These are phyloP conservation scores for Oncorhynchus tshawytscha DNA, from an alignment of 2,113 vertebrate species.

Conservation along the genomic window DNA sequence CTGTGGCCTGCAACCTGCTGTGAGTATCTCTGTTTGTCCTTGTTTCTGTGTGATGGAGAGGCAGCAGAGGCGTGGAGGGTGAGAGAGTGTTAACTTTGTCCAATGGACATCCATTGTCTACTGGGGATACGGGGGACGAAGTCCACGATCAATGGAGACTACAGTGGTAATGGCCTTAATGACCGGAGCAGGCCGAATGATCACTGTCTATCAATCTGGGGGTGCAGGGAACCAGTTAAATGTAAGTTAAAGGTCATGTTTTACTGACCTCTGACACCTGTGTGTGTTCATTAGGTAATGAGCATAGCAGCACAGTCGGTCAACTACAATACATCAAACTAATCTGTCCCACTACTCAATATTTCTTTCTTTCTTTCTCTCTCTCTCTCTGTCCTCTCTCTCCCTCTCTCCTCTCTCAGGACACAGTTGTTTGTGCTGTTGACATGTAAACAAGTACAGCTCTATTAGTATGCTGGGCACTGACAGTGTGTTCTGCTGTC, in stretches of 20 bases:
- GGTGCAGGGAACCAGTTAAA: slow-evolving; percentile 1
- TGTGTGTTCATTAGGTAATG: slow-evolving; percentile 30
- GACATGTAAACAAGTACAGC: slow-evolving; percentile 22
- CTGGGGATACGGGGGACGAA: slow-evolving; percentile 22
- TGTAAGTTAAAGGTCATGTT: slow-evolving; percentile 34
- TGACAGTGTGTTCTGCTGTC: neutral
- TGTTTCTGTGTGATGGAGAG: neutral
- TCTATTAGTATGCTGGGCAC: slow-evolving; percentile 27
- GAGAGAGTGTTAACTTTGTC: slow-evolving; percentile 13
- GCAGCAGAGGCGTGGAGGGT: neutral
- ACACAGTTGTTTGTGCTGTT: too few relatives aligned
- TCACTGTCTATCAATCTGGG: slow-evolving; percentile 41
- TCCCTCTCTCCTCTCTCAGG: neutral
- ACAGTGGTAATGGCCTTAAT: slow-evolving; percentile 33
- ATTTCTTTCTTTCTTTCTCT: slow-evolving; percentile 15
- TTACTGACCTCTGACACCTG: slow-evolving; percentile 17
- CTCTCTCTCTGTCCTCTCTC: neutral
- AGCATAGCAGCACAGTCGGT: slow-evolving; percentile 5
- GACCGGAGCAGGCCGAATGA: slow-evolving; percentile 36
- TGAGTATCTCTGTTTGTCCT: neutral
- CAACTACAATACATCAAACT: slow-evolving; percentile 5
- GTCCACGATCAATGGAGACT: slow-evolving; percentile 40
- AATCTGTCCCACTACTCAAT: neutral
- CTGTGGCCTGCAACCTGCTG: neutral
- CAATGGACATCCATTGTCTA: slow-evolving; percentile 7